Conservation (phyloP, 1,140 invertebrate genomes). For the Calliopsis andreniformis region DNA sequence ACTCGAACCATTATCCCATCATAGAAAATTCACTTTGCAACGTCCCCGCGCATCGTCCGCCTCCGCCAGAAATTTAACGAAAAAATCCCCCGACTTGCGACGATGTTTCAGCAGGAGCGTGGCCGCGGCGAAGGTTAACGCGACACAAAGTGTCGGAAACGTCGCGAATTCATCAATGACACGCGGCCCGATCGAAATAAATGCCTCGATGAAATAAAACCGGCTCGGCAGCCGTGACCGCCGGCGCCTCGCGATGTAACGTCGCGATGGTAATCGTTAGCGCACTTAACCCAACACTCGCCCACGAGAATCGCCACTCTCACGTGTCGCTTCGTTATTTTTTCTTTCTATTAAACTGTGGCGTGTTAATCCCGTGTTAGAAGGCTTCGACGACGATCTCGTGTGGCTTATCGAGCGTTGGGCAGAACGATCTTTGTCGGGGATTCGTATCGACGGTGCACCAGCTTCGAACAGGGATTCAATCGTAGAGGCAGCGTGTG, state of each 20-base stretch:
- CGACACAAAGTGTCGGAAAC: not conserved
- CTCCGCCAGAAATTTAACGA: not conserved
- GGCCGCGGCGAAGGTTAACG: not conserved
- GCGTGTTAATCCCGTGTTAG: too few relatives aligned
- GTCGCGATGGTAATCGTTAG: constrained; percentile 18
- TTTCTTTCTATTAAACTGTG: too few relatives aligned
- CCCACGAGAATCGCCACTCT: not conserved
- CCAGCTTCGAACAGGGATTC: constrained; percentile 25
- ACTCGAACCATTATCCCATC: not conserved
- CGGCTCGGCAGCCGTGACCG: constrained; percentile 37
- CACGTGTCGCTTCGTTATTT: constrained; percentile 13
- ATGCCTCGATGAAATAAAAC: constrained; percentile 30
- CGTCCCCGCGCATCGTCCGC: not conserved
- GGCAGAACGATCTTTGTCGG: not conserved
- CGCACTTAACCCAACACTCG: constrained; percentile 33
- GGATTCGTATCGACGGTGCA: not conserved
- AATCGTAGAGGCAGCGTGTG: constrained; percentile 21
- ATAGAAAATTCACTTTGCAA: not conserved
- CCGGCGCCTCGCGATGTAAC: constrained; percentile 15
- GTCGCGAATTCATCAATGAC: constrained; percentile 20
- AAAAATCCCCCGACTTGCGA: not conserved
- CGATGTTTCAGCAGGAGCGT: not conserved
- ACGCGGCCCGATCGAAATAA: constrained; percentile 6
- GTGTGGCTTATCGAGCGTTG: not conserved
- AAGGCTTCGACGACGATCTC: not conserved